These are phyloP conservation scores for Drosophila prolongata DNA, from an alignment of 2,888 invertebrate species.

Conservation along the genomic window DNA sequence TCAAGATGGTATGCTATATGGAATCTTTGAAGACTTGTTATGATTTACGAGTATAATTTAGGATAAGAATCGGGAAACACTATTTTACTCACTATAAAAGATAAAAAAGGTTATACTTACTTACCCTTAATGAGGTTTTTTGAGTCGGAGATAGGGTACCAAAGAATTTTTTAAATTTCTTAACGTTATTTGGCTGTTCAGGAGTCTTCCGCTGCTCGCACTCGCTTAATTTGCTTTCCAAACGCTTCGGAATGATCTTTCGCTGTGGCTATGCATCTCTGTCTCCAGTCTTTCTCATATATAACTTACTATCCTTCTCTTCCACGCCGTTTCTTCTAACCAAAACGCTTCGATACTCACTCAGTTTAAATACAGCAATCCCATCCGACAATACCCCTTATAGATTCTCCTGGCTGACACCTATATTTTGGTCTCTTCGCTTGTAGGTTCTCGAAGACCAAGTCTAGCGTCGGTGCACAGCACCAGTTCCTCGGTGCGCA, in stretches of 20 bases:
- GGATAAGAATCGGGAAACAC: too few species aligned
- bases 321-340: slow-evolving; percentile 32
- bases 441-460: slow-evolving; percentile 93
- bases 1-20: too few species aligned
- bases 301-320: slow-evolving; percentile 12
- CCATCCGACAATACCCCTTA: neutral
- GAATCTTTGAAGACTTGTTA: too few species aligned
- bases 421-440: neutral
- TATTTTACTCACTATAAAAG: too few species aligned
- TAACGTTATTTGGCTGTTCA: neutral
- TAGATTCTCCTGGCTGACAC: slow-evolving; percentile 1
- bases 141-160: neutral
- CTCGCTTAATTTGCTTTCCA: slow-evolving; percentile 33
- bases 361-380: slow-evolving; percentile 30
- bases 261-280: slow-evolving; percentile 34
- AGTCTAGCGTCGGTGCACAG: slow-evolving; percentile 94
- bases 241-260: slow-evolving; percentile 39
- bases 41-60: too few species aligned
- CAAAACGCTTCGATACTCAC: slow-evolving; percentile 41
- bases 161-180: neutral
- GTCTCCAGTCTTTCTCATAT: slow-evolving; percentile 11
- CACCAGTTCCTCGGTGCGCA: slow-evolving; percentile 92
- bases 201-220: slow-evolving; percentile 20
- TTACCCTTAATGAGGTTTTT: too few species aligned
- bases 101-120: too few species aligned